Evolutionary conservation across 2,113 vertebrate genomes (phyloP).

Genomic region (Petrocephalus zakoni): DNA sequence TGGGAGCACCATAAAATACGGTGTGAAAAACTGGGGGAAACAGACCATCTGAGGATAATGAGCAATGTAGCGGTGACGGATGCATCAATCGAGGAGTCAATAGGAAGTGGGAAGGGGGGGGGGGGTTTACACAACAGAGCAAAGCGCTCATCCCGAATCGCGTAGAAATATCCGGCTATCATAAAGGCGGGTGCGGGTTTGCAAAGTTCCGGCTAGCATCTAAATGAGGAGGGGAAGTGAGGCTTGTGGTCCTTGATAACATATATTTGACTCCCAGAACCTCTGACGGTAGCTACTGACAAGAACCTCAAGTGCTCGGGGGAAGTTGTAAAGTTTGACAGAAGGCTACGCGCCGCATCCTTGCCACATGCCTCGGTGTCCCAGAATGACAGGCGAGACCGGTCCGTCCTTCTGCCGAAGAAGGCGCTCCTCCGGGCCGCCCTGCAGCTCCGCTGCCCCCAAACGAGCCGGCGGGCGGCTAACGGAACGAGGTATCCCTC

Average conservation of each 20-base stretch:
- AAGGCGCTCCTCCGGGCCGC: neutral
- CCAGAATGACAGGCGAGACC: neutral
- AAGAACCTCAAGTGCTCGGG: neutral
- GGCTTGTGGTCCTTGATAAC: neutral
- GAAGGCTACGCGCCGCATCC: neutral
- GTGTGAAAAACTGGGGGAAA: neutral
- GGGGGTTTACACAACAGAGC: neutral
- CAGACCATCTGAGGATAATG: neutral
- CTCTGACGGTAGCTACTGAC: neutral
- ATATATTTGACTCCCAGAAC: neutral
- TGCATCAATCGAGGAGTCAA: neutral
- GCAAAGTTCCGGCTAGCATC: neutral
- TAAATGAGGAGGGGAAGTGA: neutral
- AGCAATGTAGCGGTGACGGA: neutral
- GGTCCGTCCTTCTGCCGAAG: neutral
- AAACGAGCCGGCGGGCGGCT: no score
- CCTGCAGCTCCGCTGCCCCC: no score
- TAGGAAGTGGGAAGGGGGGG: neutral
- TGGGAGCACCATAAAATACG: neutral
- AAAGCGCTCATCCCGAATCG: neutral
- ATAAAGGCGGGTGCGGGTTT: neutral
- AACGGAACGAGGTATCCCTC: neutral
- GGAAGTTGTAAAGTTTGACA: slow-evolving; percentile 17
- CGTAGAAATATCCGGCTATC: neutral
- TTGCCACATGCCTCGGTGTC: neutral